phyloP scores from a whole-genome alignment of 2,113 vertebrate genomes.

The Conger conger region DNA sequence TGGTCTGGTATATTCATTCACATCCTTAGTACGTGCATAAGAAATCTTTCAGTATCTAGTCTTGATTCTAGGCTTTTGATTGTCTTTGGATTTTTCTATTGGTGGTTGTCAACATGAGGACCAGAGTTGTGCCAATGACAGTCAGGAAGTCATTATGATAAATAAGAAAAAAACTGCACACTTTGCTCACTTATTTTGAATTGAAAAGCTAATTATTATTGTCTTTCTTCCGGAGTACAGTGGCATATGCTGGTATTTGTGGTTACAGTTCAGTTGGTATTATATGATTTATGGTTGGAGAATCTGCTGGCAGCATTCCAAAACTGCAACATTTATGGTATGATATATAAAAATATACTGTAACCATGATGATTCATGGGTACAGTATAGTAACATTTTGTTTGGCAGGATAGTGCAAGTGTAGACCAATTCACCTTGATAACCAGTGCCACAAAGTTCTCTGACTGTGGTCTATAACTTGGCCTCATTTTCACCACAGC shows the following conservation, averaged over 20 bases:
- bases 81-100: too few species aligned
- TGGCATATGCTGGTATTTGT: background rate
- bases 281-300: background rate
- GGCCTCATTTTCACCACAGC: background rate
- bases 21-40: too few species aligned
- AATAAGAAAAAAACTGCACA: too few species aligned
- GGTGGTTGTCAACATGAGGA: too few species aligned
- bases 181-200: slow-evolving; percentile 13
- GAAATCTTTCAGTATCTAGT: too few species aligned
- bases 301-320: background rate
- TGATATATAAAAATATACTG: too few species aligned
- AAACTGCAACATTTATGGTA: background rate
- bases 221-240: background rate
- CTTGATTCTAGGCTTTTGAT: too few species aligned
- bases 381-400: background rate
- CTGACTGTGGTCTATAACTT: background rate
- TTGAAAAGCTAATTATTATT: background rate
- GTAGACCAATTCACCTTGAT: background rate
- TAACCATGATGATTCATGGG: too few species aligned
- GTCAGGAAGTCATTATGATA: too few species aligned
- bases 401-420: background rate
- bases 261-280: background rate
- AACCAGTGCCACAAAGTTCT: background rate
- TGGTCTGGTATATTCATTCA: too few species aligned
- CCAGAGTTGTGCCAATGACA: too few species aligned